Conservation (phyloP, 1,140 invertebrate genomes). For the Venustaconcha ellipsiformis region DNA sequence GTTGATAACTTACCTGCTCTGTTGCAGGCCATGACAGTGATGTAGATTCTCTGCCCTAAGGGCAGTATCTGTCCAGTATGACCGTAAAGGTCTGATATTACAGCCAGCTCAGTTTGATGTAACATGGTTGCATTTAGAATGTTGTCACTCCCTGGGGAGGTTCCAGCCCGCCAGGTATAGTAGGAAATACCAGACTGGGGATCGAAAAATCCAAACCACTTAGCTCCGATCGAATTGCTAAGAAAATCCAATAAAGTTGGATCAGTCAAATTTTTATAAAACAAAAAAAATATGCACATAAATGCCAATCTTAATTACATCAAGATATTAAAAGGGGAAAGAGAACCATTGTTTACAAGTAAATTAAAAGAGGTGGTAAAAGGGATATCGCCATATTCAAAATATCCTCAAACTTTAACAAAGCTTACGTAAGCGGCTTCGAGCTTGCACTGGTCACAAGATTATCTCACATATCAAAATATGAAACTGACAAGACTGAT, state of each 20-base stretch:
- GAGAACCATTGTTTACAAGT: too few species aligned
- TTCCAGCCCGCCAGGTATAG: conserved; percentile 40
- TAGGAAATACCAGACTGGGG: conserved; percentile 31
- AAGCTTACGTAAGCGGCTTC: too few species aligned
- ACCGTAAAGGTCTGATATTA: conserved; percentile 1
- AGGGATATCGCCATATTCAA: too few species aligned
- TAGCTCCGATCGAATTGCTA: conserved; percentile 36
- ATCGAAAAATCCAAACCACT: conserved; percentile 41
- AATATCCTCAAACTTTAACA: too few species aligned
- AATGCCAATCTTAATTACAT: too few species aligned
- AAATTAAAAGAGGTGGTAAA: too few species aligned
- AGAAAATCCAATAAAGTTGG: neutral
- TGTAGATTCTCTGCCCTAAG: conserved; percentile 21
- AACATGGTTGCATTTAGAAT: conserved; percentile 13
- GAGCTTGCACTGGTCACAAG: too few species aligned
- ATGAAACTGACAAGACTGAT: too few species aligned
- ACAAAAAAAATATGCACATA: too few species aligned
- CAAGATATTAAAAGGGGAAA: too few species aligned
- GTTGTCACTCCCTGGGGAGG: conserved; percentile 28
- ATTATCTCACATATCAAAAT: too few species aligned
- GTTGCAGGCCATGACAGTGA: conserved; percentile 38
- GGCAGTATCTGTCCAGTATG: conserved; percentile 8
- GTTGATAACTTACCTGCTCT: conserved; percentile 32
- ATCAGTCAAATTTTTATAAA: too few species aligned
- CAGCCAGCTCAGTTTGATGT: conserved; percentile 15